Conservation (phyloP, 2,888 invertebrate genomes). For the Agonopterix arenella region DNA sequence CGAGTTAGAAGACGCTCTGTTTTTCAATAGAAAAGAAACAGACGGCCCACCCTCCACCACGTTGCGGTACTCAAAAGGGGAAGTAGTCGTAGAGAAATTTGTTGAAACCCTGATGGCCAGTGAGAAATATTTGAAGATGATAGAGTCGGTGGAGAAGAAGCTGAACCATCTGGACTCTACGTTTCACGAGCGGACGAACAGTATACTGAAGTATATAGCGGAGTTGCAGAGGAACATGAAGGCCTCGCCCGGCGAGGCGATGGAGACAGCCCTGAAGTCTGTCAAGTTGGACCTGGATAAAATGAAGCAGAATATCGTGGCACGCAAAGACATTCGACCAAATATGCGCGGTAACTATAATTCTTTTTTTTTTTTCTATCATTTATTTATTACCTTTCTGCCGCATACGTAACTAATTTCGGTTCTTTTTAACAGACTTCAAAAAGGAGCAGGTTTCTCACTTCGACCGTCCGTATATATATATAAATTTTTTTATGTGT, state of each 20-base stretch:
- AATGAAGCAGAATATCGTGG: conserved; percentile 28
- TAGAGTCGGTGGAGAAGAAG: conserved; percentile 49
- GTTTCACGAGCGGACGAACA: conserved; percentile 47
- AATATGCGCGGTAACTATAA: conserved; percentile 31
- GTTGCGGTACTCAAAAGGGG: conserved; percentile 20
- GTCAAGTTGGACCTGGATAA: conserved; percentile 39
- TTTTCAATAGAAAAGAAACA: neutral
- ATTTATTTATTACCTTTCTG: too few relatives aligned
- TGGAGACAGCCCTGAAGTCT: conserved; percentile 28
- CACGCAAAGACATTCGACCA: conserved; percentile 18
- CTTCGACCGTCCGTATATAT: too few relatives aligned
- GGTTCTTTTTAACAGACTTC: too few relatives aligned
- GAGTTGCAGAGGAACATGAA: conserved; percentile 43
- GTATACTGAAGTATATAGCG: conserved; percentile 45
- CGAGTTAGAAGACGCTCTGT: conserved; percentile 4
- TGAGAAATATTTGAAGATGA: conserved; percentile 52
- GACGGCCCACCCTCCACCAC: neutral
- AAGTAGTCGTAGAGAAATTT: conserved; percentile 52
- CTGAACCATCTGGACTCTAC: conserved; percentile 43
- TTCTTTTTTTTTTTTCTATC: too few relatives aligned
- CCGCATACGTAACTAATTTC: too few relatives aligned
- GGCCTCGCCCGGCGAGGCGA: conserved; percentile 20
- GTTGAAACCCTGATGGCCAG: conserved; percentile 54
- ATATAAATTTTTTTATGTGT: too few relatives aligned
- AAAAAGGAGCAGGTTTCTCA: too few relatives aligned